Evolutionary conservation across 2,888 invertebrate species (phyloP).

Genomic region (Odiellus spinosus): DNA sequence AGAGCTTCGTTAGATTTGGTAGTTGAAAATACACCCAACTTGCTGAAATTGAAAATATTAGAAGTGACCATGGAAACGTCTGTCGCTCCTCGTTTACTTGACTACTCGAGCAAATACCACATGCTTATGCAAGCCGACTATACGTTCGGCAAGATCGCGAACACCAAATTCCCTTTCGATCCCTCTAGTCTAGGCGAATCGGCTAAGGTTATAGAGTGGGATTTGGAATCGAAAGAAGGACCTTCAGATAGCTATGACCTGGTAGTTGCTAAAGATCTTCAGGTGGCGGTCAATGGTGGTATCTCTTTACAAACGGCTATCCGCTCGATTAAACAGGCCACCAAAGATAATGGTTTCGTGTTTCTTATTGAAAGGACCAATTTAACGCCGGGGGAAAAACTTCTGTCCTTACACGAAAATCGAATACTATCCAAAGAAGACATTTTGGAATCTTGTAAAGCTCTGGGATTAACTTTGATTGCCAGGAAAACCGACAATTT

Average conservation of each 20-base stretch:
- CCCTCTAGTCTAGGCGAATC: constrained; percentile 19
- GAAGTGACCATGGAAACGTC: constrained; percentile 39
- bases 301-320: no score
- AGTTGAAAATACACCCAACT: constrained; percentile 54
- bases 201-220: constrained; percentile 25
- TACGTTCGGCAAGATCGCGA: constrained; percentile 30
- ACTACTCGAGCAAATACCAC: constrained; percentile 11
- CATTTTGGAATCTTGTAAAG: constrained; percentile 14
- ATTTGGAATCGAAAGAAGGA: constrained; percentile 30
- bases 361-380: constrained; percentile 31
- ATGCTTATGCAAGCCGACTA: constrained; percentile 37
- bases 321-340: constrained; percentile 26
- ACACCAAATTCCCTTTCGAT: no score
- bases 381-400: constrained; percentile 19
- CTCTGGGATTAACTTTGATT: constrained; percentile 14
- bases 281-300: background rate
- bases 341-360: constrained; percentile 53
- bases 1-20: constrained; percentile 46
- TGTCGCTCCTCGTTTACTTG: constrained; percentile 10
- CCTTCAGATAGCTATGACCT: constrained; percentile 28
- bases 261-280: constrained; percentile 22
- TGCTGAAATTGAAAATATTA: constrained; percentile 48
- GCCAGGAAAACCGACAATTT: constrained; percentile 46
- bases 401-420: constrained; percentile 17
- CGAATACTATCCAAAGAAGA: constrained; percentile 11